phyloP scores from a whole-genome alignment of 2,113 vertebrate genomes.

The Motacilla alba region DNA sequence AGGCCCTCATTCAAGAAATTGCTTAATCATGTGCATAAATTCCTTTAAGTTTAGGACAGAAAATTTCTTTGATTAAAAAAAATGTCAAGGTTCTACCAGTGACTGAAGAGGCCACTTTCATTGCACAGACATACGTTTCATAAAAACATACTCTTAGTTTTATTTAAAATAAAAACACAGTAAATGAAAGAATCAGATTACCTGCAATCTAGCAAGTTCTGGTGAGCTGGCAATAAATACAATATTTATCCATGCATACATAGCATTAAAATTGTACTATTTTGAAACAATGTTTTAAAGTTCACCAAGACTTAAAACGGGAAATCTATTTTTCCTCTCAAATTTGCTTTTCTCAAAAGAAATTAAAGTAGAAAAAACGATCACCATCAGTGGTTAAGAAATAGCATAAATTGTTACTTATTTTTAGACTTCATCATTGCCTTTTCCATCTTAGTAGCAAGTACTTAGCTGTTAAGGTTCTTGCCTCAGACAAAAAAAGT shows the following conservation, averaged over 20 bases:
- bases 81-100: not conserved
- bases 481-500: not conserved
- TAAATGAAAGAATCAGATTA: not conserved
- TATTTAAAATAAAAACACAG: not conserved
- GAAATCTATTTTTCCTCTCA: not conserved
- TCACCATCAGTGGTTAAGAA: not conserved
- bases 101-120: not conserved
- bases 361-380: not conserved
- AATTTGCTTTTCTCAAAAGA: not conserved
- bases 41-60: constrained; percentile 6
- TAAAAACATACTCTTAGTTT: not conserved
- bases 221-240: not conserved
- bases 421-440: not conserved
- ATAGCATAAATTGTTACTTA: not conserved
- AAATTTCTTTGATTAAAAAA: not conserved
- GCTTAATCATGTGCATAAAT: constrained; percentile 32
- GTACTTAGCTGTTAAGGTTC: not conserved
- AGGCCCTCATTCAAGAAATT: constrained; percentile 35
- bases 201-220: not conserved
- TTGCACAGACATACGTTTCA: not conserved
- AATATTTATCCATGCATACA: rapidly evolving
- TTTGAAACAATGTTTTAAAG: not conserved
- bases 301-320: not conserved
- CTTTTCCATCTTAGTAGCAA: not conserved
- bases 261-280: not conserved